Base-by-base conservation (phyloP, 2,113 vertebrate genomes). In the Corapipo altera region DNA sequence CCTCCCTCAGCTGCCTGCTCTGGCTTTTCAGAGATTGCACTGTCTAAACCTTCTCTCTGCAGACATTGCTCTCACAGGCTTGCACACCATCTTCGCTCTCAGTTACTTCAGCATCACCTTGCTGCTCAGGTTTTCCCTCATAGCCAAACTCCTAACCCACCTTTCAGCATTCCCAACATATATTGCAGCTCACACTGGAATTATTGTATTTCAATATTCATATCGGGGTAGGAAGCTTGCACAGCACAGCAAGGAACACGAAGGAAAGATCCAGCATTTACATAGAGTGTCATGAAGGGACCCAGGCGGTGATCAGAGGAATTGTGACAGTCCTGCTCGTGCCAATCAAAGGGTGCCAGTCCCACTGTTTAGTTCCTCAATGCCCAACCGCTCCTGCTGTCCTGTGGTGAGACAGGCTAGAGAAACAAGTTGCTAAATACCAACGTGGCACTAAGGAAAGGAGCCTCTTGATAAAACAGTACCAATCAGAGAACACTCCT, bases 181-280 rank as follows among this genome's bases (percentile, higher is more conserved):
- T n/a, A n/a, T n/a, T n/a, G n/a, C n/a, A n/a, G n/a, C n/a, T n/a
- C n/a, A n/a, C n/a, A n/a, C n/a, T n/a, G n/a, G n/a, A n/a, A n/a
- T n/a, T n/a, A n/a, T n/a, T n/a, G n/a, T n/a, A n/a, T n/a, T n/a
- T n/a, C n/a, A n/a, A n/a, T n/a, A n/a, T n/a, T n/a, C n/a, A n/a
- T n/a, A n/a, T n/a, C n/a, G n/a, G n/a, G n/a, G n/a, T n/a, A n/a
- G n/a, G n/a, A n/a, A n/a, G 33, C 28, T 35, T 21, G n/a, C 33
- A 16, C 51, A 18, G 69, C 2, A 0, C 32, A 32, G 10, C 1
- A 3, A 51, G 77, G 55, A 59, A 64, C 2, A 17, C 2, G 33
- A 70, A 67, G 33, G n/a, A 15, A 67, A 46, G 33, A n/a, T 12
- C 16, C 44, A 69, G 32, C 14, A 44, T 12, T 37, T 14, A 18